Percentiles rank a stretch among this genome's conserved stretches.
phyloP scores from a whole-genome alignment of 35 echinoderm and acorn worm species.

The Holothuria glaberrima region DNA sequence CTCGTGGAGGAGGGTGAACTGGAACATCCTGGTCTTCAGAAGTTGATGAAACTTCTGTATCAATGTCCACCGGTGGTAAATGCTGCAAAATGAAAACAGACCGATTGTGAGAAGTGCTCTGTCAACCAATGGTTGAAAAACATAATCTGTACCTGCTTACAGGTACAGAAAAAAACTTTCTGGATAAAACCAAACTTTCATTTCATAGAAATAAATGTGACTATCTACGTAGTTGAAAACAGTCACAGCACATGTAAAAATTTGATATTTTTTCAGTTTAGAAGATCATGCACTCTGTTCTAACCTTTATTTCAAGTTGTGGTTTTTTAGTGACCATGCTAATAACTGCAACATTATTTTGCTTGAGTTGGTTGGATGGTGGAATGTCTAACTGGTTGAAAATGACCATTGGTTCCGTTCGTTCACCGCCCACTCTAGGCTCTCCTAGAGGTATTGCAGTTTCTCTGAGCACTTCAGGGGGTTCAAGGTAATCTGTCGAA shows the following conservation, averaged over 20 bases:
- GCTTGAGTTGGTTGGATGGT: background rate
- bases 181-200: no score
- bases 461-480: background rate
- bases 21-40: background rate
- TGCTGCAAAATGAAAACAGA: conserved; percentile 55
- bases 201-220: no score
- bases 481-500: conserved; percentile 9
- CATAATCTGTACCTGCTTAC: no score
- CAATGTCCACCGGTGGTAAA: conserved; percentile 83
- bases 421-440: conserved; percentile 69
- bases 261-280: background rate
- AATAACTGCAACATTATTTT: conserved; percentile 78
- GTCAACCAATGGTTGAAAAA: no score
- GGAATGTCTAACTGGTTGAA: conserved; percentile 28
- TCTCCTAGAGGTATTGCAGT: conserved; percentile 86
- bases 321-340: conserved; percentile 69
- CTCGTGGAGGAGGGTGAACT: no score
- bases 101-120: no score
- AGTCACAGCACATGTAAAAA: background rate
- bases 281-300: background rate
- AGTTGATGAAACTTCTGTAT: conserved; percentile 52
- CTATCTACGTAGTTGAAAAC: background rate
- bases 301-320: conserved; percentile 72
- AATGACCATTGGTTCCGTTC: conserved; percentile 76
- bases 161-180: no score